Evolutionary conservation across 2,888 invertebrate species (phyloP).

Genomic region (Hydroisotoma schaefferi): DNA sequence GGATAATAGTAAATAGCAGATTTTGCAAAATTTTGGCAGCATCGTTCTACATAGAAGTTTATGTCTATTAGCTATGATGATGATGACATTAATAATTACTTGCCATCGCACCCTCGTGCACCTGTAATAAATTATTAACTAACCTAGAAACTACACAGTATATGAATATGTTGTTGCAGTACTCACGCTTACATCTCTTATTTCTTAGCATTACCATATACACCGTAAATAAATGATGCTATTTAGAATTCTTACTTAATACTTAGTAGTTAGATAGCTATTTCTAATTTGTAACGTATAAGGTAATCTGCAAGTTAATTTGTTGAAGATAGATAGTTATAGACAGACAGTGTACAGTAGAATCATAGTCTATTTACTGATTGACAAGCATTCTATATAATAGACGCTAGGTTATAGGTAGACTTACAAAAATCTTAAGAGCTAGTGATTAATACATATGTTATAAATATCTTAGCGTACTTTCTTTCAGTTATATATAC

Average conservation of each 20-base stretch:
- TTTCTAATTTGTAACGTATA: too few species aligned
- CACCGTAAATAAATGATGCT: background rate
- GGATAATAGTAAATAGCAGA: constrained; percentile 17
- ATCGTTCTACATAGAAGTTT: constrained; percentile 28
- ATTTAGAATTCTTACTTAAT: too few species aligned
- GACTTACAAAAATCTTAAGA: constrained; percentile 2
- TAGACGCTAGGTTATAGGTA: too few species aligned
- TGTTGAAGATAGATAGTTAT: too few species aligned
- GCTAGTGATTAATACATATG: background rate
- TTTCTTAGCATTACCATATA: background rate
- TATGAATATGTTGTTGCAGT: constrained; percentile 4
- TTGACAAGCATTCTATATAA: constrained; percentile 2
- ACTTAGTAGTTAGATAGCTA: too few species aligned
- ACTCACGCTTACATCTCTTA: background rate
- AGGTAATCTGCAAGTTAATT: constrained; percentile 2
- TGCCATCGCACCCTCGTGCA: too few species aligned
- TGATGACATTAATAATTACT: too few species aligned
- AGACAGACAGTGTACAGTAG: too few species aligned
- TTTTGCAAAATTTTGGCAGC: constrained; percentile 32
- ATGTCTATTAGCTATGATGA: too few species aligned
- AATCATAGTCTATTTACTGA: background rate
- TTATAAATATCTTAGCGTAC: too few species aligned
- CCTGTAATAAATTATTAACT: too few species aligned
- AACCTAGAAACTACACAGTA: background rate
- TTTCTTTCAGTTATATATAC: too few species aligned